phyloP scores from a whole-genome alignment of 2,888 invertebrate genomes.

The Petrolisthes manimaculis region DNA sequence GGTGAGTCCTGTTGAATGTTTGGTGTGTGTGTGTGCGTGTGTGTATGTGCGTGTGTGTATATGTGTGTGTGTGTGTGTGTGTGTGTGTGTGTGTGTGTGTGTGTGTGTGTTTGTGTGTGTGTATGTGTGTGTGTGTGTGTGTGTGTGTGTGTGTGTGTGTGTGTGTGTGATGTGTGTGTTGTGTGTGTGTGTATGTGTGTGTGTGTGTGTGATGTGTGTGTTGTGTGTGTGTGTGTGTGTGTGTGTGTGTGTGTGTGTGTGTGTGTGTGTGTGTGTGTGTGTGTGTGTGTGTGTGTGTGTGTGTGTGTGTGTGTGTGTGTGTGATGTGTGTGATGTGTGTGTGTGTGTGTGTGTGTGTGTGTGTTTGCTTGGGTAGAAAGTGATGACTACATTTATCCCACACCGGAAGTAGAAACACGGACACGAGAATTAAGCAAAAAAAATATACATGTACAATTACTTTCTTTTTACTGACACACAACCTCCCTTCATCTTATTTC shows the following conservation, averaged over 20 bases:
- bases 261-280: conserved; percentile 6
- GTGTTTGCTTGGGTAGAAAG: not conserved
- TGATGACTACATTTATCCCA: not conserved
- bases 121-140: conserved; percentile 19
- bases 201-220: conserved; percentile 22
- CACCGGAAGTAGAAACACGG: not conserved
- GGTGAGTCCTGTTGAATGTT: not conserved
- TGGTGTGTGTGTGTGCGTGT: not conserved
- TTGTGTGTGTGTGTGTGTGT: not conserved
- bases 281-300: conserved; percentile 6
- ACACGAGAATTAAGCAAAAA: not conserved
- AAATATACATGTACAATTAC: too few species aligned
- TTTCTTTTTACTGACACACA: too few species aligned
- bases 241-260: conserved; percentile 1
- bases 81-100: conserved; percentile 13
- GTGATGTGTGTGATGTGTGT: conserved; percentile 17
- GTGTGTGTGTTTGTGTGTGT: conserved; percentile 18
- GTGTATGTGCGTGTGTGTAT: not conserved
- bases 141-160: not conserved
- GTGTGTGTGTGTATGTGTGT: conserved; percentile 19
- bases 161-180: conserved; percentile 24
- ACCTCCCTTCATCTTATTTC: too few species aligned
- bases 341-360: not conserved
- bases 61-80: not conserved
- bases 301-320: too few species aligned